Evolutionary conservation across 1,140 invertebrate genomes (phyloP).

Genomic region (Trypoxylus dichotomus): DNA sequence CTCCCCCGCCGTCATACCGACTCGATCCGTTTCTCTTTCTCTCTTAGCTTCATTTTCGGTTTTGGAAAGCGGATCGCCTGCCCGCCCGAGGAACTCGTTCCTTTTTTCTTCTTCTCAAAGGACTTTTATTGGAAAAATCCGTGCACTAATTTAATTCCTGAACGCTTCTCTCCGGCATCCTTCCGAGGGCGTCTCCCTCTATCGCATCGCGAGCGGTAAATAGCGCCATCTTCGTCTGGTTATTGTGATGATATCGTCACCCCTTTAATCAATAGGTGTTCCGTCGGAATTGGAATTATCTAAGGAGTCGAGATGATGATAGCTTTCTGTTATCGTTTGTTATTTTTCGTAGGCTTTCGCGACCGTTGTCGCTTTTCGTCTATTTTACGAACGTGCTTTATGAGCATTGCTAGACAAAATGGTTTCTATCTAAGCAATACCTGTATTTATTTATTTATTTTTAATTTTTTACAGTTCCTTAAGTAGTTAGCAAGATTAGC

Average conservation of each 20-base stretch:
- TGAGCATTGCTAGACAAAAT: no score
- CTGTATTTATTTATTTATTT: no score
- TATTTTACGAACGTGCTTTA: no score
- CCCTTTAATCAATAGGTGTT: not conserved
- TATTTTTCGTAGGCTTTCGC: no score
- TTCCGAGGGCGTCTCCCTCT: not conserved
- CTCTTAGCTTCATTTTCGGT: not conserved
- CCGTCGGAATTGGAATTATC: no score
- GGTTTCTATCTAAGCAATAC: no score
- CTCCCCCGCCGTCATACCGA: not conserved
- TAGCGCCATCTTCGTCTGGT: not conserved
- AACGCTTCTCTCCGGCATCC: not conserved
- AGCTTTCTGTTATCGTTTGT: no score
- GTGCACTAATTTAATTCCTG: not conserved
- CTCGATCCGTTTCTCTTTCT: not conserved
- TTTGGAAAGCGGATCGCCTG: not conserved
- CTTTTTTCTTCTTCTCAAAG: conserved; percentile 2
- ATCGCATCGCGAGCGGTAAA: not conserved
- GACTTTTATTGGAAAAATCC: conserved; percentile 2
- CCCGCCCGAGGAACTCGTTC: not conserved
- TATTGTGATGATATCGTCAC: not conserved
- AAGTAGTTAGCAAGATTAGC: no score
- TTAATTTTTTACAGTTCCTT: no score
- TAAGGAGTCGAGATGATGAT: no score
- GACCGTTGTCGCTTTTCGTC: no score